Evolutionary conservation across 1,140 invertebrate genomes (phyloP).

Genomic region (Pachyrhynchus sulphureomaculatus): DNA sequence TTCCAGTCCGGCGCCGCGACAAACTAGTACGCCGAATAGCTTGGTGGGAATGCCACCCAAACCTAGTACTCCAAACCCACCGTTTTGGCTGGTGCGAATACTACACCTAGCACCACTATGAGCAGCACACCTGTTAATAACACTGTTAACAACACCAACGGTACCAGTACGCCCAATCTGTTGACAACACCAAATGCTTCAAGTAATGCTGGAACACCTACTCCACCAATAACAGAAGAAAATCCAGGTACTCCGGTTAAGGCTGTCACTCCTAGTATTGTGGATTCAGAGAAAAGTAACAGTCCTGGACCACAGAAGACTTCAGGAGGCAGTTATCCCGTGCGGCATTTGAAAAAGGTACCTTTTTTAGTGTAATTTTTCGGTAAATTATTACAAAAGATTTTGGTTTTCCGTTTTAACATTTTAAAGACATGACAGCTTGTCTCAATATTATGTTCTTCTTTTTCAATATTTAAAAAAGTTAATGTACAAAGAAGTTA

Average conservation of each 20-base stretch:
- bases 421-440: no score
- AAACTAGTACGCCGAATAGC: conserved; percentile 26
- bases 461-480: no score
- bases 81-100: not conserved
- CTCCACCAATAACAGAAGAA: conserved; percentile 17
- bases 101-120: not conserved
- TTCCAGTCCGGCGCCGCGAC: conserved; percentile 53
- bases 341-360: conserved; percentile 72
- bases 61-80: conserved; percentile 32
- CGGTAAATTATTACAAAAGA: no score
- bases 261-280: conserved; percentile 39
- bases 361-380: no score
- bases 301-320: conserved; percentile 57
- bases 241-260: conserved; percentile 37
- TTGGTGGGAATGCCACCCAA: conserved; percentile 4
- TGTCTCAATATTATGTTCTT: no score
- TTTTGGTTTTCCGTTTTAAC: no score
- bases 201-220: not conserved
- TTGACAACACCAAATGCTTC: not conserved
- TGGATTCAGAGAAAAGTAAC: conserved; percentile 63
- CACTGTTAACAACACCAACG: not conserved
- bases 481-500: no score
- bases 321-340: conserved; percentile 49
- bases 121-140: not conserved
- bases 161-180: not conserved